Evolutionary conservation across 2,113 vertebrate genomes (phyloP), one percentile per base, ranked within the genome.

Genomic region (Pygoscelis adeliae): DNA sequence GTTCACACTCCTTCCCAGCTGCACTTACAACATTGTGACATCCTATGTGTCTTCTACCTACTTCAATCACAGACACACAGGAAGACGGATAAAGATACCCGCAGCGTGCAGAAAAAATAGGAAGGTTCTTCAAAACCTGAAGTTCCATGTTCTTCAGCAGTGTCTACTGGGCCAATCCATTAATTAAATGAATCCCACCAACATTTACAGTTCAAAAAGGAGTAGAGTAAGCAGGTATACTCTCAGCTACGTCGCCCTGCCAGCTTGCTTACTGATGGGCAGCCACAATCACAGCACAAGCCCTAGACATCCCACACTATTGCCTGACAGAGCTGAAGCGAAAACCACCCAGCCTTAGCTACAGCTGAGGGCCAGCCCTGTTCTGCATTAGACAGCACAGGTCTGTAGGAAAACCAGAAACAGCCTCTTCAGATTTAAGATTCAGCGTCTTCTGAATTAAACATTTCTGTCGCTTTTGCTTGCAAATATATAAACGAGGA

Each of bases 171-270:
- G 38, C 25, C 13, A 21, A 40, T 1, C 9, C 61, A 2, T 2
- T 36, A 25, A 27, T 3, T 3, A 13, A 27, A 36, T 2, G 5
- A 59, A 44, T 14, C 13, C 19, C 69, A 78, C 3, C 6, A 7
- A 4, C 11, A 17, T 0, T 3, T 46, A 34, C 34, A 40, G 13
- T 7, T 11, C 20, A 52, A 36, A 16, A 8, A 30, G 38, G 5
- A 50, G 71, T 3, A 30, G 22, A 38, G 32, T 0, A 44, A 55
- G 42, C 44, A 63, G 61, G 21, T 4, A 6, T 7, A 27, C 19
- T 10, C 27, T 23, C 14, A 50, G 19, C 34, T 15, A 10, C 1
- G 0, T 29, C 1, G 0, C 42, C 65, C 65, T 25, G 32, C 63
- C 71, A 65, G 59, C 67, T 26, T 12, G 20, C 47, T 55, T 5